Evolutionary conservation across 2,113 vertebrate species (phyloP), one percentile per base, ranked within the genome.

Genomic region (Chloropsis hardwickii): DNA sequence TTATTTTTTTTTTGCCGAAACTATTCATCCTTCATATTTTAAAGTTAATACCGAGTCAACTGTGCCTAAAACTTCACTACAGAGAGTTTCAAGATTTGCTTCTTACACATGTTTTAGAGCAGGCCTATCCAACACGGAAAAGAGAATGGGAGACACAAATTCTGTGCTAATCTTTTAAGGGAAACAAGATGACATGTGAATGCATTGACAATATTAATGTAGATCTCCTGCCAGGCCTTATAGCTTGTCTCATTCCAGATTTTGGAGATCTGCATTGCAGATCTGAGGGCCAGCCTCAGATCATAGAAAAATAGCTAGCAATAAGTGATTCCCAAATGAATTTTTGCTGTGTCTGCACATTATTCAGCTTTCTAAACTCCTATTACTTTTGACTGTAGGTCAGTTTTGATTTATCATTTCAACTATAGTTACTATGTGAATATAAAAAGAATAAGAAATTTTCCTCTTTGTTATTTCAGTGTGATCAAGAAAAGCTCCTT

Each of bases 401-500:
- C 96, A 96, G 76, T 85, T 95, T 92, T 81, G 80, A 95, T 92
- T 94, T 94, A 90, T 94, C 65, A 82, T 88, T 95, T 94, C 65
- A 83, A 48, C 81, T 94, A 1, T 25, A 39, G 47, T 66, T 83
- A 80, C 56, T 87, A 14, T 61, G 39, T 76, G 77, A 91, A 51
- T 66, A 64, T 44, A 84, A 84, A 86, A 94, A 65, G 54, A 91
- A 53, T 69, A 91, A 84, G 40, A 81, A 70, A 44, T 72, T 57
- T 90, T 66, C 31, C 53, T 76, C 74, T 82, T 87, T 93, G 50
- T 90, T 87, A 61, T 73, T 93, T 77, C 50, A 90, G 40, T 12
- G 27, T n/a, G 33, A 86, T 76, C 54, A 70, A 77, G 27, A 50
- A 85, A 85, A 72, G 37, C 24, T 81, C 22, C 24, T 50, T 53